Evolutionary conservation across 2,113 vertebrate genomes (phyloP).

Genomic region (Chascanopsetta lugubris): DNA sequence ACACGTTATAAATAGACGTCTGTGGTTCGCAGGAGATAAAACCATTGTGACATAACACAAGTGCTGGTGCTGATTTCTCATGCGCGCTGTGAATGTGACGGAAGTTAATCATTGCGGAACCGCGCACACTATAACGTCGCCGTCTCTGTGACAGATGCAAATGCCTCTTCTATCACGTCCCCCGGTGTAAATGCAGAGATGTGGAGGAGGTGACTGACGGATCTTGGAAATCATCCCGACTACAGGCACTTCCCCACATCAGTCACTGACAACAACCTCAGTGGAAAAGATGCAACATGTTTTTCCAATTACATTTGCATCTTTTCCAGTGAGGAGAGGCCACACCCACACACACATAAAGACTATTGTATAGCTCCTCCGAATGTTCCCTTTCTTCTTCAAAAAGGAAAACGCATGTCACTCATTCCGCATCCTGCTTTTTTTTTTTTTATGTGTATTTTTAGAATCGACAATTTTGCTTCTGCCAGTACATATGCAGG

Average conservation of each 20-base stretch:
- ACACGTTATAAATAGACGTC: no score
- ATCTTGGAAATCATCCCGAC: slow-evolving; percentile 10
- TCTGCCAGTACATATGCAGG: not conserved
- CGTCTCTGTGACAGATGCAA: not conserved
- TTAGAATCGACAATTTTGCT: slow-evolving; percentile 23
- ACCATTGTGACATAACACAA: not conserved
- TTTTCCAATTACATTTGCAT: slow-evolving; percentile 25
- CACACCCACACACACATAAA: not conserved
- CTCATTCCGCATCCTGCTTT: slow-evolving; percentile 3
- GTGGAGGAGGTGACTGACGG: not conserved
- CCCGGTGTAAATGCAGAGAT: not conserved
- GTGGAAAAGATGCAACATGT: slow-evolving; percentile 13
- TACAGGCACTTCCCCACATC: slow-evolving; percentile 3
- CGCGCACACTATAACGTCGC: not conserved
- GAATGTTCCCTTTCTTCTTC: not conserved
- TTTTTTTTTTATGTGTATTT: slow-evolving; percentile 17
- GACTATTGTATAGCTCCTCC: not conserved
- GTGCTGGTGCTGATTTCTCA: not conserved
- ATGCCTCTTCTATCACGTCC: not conserved
- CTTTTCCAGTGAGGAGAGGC: not conserved
- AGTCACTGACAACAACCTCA: slow-evolving; percentile 8
- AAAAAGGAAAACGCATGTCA: slow-evolving; percentile 6
- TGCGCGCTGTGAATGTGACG: not conserved
- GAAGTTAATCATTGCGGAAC: not conserved
- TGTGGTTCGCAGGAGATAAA: slow-evolving; percentile 2